Conservation (phyloP, 2,797 vertebrate genomes). For the Iguana delicatissima region DNA sequence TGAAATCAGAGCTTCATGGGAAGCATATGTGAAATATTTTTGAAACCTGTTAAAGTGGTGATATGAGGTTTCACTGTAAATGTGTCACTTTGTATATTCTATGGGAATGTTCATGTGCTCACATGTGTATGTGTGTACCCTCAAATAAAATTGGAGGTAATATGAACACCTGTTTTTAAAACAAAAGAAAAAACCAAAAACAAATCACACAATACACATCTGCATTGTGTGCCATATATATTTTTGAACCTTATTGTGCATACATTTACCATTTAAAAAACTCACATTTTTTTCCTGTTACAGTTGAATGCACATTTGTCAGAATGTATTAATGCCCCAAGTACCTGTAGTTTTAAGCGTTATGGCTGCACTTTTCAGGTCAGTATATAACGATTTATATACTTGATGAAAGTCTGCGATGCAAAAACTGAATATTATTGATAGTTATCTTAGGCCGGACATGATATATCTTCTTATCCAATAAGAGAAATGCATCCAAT, state of each 20-base stretch:
- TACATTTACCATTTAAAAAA: conserved; percentile 78
- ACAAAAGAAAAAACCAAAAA: background rate
- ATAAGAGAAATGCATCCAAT: conserved; percentile 64
- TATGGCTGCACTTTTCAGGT: conserved; percentile 96
- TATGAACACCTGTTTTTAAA: conserved; percentile 68
- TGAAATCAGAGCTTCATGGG: conserved; percentile 42
- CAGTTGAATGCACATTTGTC: conserved; percentile 96
- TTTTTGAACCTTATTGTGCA: conserved; percentile 79
- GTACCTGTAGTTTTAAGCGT: conserved; percentile 94
- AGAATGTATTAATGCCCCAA: conserved; percentile 98
- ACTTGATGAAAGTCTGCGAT: conserved; percentile 76
- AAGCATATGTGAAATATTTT: conserved; percentile 21
- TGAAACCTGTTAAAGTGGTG: conserved; percentile 60
- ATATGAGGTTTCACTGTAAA: conserved; percentile 77
- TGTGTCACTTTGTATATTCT: conserved; percentile 79
- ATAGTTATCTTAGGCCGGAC: conserved; percentile 67
- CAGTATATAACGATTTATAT: conserved; percentile 82
- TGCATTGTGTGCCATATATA: conserved; percentile 73
- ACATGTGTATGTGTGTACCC: conserved; percentile 72
- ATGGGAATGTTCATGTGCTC: conserved; percentile 76
- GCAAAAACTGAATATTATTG: conserved; percentile 73
- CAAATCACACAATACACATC: conserved; percentile 50
- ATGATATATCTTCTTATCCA: conserved; percentile 50
- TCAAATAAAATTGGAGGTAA: conserved; percentile 67
- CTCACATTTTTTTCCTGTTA: conserved; percentile 84